Base-by-base conservation (phyloP, 2,797 vertebrate species). In the Enteromius radiatus region DNA sequence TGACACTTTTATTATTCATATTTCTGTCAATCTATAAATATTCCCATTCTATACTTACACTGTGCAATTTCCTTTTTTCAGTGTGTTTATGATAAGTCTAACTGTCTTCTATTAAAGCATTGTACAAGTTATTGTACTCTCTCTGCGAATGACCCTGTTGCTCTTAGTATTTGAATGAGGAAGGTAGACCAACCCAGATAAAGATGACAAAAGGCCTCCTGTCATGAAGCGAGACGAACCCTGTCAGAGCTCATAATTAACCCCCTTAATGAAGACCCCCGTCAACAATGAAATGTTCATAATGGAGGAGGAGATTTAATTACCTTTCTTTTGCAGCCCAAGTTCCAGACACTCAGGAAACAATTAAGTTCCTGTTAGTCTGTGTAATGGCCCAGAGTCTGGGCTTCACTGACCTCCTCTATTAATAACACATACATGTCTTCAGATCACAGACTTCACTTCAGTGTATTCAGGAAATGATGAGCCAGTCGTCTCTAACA, bases 261-360 rank as follows among this genome's bases (percentile, higher is more conserved):
- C 92, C 90, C 90, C 90, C 90, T 92, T 94, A 92, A 95, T 95
- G 92, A 93, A 90, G 86, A 86, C 86, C 80, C 61, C 23, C 75
- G 88, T 87, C 88, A 82, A 87, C 90, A 89, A 87, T 90, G 91
- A 81, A 75, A 49, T 88, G 90, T 93, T 91, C 89, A 91, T 91
- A 92, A 92, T 85, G 89, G 91, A 94, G 91, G 91, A 90, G 91
- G 92, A 91, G 90, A 93, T 95, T 95, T 94, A 93, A 95, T 95
- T 94, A 94, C 90, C 92, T 85, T 82, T 85, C 91, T 92, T 89
- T 90, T 89, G 87, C 87, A 87, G 26, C 59, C 12, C 81, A 68
- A 43, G 76, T 84, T 88, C 86, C 91, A 87, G 91, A 88, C 89
- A 89, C 91, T 91, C 82, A 89, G 86, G 88, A 94, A 93, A 94